These are phyloP conservation scores for Pimephales promelas DNA, from an alignment of 2,113 vertebrate species.

Conservation along the genomic window DNA sequence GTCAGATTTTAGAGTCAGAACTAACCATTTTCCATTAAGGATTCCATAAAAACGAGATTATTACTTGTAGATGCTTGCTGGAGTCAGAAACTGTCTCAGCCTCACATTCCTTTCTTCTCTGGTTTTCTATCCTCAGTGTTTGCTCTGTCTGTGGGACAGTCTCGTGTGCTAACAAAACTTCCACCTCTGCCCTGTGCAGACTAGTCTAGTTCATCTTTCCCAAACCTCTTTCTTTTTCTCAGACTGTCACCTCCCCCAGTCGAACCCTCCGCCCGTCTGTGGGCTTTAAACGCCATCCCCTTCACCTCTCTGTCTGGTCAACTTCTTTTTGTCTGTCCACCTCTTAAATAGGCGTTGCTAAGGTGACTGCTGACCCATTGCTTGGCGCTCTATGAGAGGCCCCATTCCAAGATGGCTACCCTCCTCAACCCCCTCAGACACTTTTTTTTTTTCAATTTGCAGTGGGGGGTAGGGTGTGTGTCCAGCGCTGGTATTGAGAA, in stretches of 20 bases:
- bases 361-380: slow-evolving; percentile 54
- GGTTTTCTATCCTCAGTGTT: slow-evolving; percentile 64
- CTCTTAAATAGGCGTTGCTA: slow-evolving; percentile 48
- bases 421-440: slow-evolving; percentile 28
- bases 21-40: neutral
- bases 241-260: slow-evolving; percentile 62
- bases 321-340: slow-evolving; percentile 49
- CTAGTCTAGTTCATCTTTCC: slow-evolving; percentile 63
- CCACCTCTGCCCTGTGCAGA: slow-evolving; percentile 42
- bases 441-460: slow-evolving; percentile 11
- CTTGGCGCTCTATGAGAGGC: neutral
- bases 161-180: slow-evolving; percentile 46
- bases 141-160: slow-evolving; percentile 70
- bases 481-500: neutral
- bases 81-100: neutral
- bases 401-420: slow-evolving; percentile 12
- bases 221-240: slow-evolving; percentile 66
- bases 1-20: neutral
- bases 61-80: neutral
- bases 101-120: neutral
- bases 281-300: slow-evolving; percentile 35
- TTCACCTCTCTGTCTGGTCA: slow-evolving; percentile 33
- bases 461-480: slow-evolving; percentile 16
- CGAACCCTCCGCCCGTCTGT: slow-evolving; percentile 32
- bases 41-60: neutral